phyloP scores from a whole-genome alignment of 2,113 vertebrate species.

The Trematocara nigrifrons region DNA sequence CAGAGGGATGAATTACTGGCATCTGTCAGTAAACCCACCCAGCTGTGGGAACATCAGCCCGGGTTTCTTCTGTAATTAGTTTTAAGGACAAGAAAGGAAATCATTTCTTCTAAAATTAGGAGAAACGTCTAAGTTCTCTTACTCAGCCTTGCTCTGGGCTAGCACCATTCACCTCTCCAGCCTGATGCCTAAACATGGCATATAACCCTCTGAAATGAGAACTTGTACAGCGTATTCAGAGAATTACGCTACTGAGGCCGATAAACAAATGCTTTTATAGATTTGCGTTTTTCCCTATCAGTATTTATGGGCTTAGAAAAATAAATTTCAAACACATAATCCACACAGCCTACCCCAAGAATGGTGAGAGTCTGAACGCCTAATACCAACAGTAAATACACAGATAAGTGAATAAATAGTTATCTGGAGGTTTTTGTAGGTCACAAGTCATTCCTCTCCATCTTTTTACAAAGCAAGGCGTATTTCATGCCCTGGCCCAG shows the following conservation, averaged over 20 bases:
- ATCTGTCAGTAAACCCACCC: neutral
- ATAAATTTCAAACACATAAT: conserved; percentile 62
- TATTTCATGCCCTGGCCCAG: conserved; percentile 64
- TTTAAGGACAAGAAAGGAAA: neutral
- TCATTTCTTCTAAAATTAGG: neutral
- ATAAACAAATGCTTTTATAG: conserved; percentile 52
- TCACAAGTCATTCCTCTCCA: conserved; percentile 69
- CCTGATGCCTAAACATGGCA: neutral
- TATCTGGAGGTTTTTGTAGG: conserved; percentile 65
- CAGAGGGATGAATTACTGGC: conserved; percentile 11
- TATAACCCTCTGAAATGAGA: neutral
- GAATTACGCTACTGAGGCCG: conserved; percentile 10
- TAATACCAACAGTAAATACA: conserved; percentile 67
- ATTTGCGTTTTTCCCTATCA: conserved; percentile 31
- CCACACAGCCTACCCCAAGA: conserved; percentile 39
- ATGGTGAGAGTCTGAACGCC: conserved; percentile 46
- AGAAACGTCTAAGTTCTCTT: neutral
- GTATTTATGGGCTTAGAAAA: conserved; percentile 46
- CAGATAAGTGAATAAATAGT: conserved; percentile 73
- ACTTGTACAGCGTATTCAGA: conserved; percentile 1
- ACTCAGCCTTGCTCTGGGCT: neutral
- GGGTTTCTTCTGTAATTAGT: neutral
- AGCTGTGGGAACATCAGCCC: neutral
- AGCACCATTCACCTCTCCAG: neutral
- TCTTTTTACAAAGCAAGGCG: conserved; percentile 65